Evolutionary conservation across 2,888 invertebrate genomes (phyloP), one percentile per base, ranked within the genome.

Genomic region (Drosophila barbarae): DNA sequence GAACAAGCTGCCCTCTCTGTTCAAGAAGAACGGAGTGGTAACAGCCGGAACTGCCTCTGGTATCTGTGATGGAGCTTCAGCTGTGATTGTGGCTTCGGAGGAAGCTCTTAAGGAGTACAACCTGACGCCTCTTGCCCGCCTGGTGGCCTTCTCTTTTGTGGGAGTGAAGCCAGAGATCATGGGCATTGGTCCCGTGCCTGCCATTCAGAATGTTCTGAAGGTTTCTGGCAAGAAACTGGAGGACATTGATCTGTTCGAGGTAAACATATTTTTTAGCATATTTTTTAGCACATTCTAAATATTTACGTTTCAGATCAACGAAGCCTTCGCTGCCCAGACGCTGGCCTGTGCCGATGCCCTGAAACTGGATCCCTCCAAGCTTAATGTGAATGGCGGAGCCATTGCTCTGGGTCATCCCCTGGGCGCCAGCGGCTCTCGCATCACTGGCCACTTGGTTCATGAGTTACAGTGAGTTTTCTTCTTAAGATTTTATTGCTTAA

Each of bases 81-180:
- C 97, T 23, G 91, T 99, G 2, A 91, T 99, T 15, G 88, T 99
- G 51, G 98, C 98, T 35, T 95, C 95, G 77, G 99, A 99, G 89
- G 95, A 94, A 65, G 97, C 98, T 1, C 92, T 96, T 0, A 95
- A 95, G 87, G 90, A 93, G 77, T 91, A 95, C 83, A 93, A 93
- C 73, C 91, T 98, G 49, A 96, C 93, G 86, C 99, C 99, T 0
- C 90, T 99, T 57, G 99, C 98, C 1, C 92, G 98, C 65, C 91
- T 99, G 18, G 94, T 96, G 9, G 97, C 95, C 39, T 99, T 96
- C 91, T 93, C 96, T n/a, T 92, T 94, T 79, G 96, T 98, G 69
- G 98, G 98, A 55, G 98, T 98, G 46, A 98, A 98, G 81, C 99
- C 99, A 42, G 94, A 94, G 87, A 97, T 99, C 84, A 99, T 99